Base-by-base conservation (phyloP, 2,888 invertebrate genomes). In the Stenurella melanura region DNA sequence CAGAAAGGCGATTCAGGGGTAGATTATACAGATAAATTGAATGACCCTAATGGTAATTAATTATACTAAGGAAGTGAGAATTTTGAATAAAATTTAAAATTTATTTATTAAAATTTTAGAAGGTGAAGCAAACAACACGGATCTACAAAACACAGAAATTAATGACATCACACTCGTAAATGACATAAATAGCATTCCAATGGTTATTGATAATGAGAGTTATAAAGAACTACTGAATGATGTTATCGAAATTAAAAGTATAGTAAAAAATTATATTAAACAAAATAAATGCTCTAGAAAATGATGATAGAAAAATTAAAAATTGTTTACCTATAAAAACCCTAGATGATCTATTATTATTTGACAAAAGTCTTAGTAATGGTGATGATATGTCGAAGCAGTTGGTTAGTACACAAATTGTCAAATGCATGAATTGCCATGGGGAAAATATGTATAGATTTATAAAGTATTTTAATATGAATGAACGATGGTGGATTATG, bases 271-370 rank as follows among this genome's bases (percentile, higher is more conserved):
- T 21, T 4, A 58, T 58, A 12, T 19, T 58, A 58, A 19, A 58
- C 11, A 58, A 21, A 58, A 6, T 58, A 58, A 58, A 58, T 58
- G 12, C 11, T 21, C 12, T 58, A 15, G 58, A 19, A 58, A 58
- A 50, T 50, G 19, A 19, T 21, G 58, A 58, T 6, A 18, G 18
- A 58, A 58, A 58, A 58, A 58, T 21, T 58, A 58, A 58, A 58
- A 58, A 21, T 11, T 12, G 1, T 12, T 21, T 58, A 11, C 58
- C 19, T 58, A 15, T 21, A 21, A 21, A 11, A 58, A 19, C 58
- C 15, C 3, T 58, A 10, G 58, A 58, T 18, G 58, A 19, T 21
- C 11, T 58, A 19, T 19, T 58, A 21, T 21, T 21, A 15, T 21
- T 58, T 11, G 58, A 58, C 2, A 19, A 58, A 6, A 21, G 10